phyloP scores from a whole-genome alignment of 2,797 vertebrate species.

The Pangasius krempfi region DNA sequence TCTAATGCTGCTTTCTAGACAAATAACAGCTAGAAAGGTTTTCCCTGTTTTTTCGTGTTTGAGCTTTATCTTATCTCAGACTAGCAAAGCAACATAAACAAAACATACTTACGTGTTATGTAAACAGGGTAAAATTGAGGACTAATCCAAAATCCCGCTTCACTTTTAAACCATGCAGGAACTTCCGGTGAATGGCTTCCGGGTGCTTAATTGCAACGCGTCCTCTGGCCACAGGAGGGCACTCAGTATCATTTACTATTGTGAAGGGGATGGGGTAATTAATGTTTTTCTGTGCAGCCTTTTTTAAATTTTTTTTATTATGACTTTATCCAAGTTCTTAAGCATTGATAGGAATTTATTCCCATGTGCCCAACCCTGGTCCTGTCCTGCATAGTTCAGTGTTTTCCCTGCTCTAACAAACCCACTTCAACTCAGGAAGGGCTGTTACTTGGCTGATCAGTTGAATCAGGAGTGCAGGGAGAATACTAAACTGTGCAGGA shows the following conservation, averaged over 20 bases:
- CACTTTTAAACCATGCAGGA: neutral
- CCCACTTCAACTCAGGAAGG: neutral
- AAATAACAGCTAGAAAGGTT: neutral
- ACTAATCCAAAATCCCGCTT: neutral
- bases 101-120: neutral
- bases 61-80: neutral
- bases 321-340: neutral
- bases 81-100: neutral
- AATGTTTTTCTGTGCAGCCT: neutral
- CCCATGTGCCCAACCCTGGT: neutral
- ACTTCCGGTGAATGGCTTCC: neutral
- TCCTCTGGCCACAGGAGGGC: constrained; percentile 7
- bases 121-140: neutral
- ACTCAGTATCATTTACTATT: neutral
- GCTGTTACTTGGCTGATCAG: neutral
- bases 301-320: neutral
- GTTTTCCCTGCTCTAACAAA: neutral
- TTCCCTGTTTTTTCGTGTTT: no score
- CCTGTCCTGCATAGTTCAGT: neutral
- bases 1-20: neutral
- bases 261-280: neutral
- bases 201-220: neutral
- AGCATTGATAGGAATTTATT: neutral
- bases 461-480: neutral
- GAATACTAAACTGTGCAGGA: neutral